Evolutionary conservation across 2,797 vertebrate species (phyloP), one percentile per base, ranked within the genome.

Genomic region (Danionella dracula): DNA sequence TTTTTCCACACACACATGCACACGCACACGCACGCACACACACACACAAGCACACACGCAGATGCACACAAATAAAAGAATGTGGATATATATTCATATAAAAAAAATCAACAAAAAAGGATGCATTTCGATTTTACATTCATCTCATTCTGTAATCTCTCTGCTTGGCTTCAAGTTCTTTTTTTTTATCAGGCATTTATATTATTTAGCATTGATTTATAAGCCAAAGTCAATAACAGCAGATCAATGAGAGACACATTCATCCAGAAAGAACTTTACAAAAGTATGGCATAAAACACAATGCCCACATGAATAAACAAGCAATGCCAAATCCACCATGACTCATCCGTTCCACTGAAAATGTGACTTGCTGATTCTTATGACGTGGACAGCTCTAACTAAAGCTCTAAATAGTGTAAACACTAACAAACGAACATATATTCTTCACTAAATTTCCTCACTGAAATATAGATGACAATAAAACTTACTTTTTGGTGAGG

Each of bases 201-300:
- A 49, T 1, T 21, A 27, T 38, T 40, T 40, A 23, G 12, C 9
- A 31, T 31, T 4, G 51, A 40, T 59, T 32, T 60, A 37, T 62
- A 55, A 58, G 50, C 68, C 57, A 56, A 68, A 53, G 80, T 83
- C 81, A 69, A 68, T 78, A 21, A 3, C 37, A 1, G 9, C 38
- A 46, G 58, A 78, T 56, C 53, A 49, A 69, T 57, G 35, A 62
- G 57, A 20, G 45, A 54, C 46, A 53, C 72, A 74, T 49, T 31
- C 12, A 12, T 71, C n/a, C 29, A 56, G 63, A 68, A 61, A 23
- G 15, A 58, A 49, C 19, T 12, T 21, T 34, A 42, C 49, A 48
- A 16, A 53, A 60, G 56, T 48, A 71, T 38, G 38, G 41, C 46
- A 9, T 63, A 20, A 41, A 53, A 41, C 48, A 53, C 49, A 64